Base-by-base conservation (phyloP, 2,113 vertebrate genomes). In the Maccullochella peelii region DNA sequence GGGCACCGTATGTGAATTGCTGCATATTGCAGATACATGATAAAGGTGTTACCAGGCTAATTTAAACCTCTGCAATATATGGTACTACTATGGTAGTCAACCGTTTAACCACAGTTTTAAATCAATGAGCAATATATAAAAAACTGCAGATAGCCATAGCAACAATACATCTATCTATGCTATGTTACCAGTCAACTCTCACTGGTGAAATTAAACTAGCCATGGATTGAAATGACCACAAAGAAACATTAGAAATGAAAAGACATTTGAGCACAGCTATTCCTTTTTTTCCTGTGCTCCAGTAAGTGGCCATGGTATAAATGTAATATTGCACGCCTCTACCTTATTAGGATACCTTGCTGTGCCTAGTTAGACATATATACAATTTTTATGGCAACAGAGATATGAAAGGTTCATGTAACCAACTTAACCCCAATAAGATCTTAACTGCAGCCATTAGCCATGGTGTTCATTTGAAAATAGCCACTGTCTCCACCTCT, bases 371-470 rank as follows among this genome's bases (percentile, higher is more conserved):
- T 38, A 44, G 8, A 42, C 8, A 5, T 15, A 14, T 47, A 73
- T 12, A 33, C 38, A 23, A 23, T n/a, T 16, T 38, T 38, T 38
- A 49, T 68, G 62, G 11, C 47, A 54, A 16, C 52, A 73, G 40
- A 15, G 20, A 67, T 59, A 12, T 55, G 36, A 73, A 70, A 71
- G 21, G 70, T 70, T 49, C 33, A 27, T 72, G 20, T 47, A 33
- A 49, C 27, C 7, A 59, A 33, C 1, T 54, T 82, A 63, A 79
- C 38, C 47, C 40, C 47, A 61, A 8, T 33, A 67, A 58, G 8
- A 62, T 57, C 36, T 72, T 73, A 14, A 30, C 65, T 57, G 61
- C 38, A 69, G 36, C 30, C 71, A 82, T 79, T 86, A 90, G 72
- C 68, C 52, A 33, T 0, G 44, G 55, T 68, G 79, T 38, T 58